phyloP scores from a whole-genome alignment of 2,797 vertebrate species.

The Aselliscus stoliczkanus region DNA sequence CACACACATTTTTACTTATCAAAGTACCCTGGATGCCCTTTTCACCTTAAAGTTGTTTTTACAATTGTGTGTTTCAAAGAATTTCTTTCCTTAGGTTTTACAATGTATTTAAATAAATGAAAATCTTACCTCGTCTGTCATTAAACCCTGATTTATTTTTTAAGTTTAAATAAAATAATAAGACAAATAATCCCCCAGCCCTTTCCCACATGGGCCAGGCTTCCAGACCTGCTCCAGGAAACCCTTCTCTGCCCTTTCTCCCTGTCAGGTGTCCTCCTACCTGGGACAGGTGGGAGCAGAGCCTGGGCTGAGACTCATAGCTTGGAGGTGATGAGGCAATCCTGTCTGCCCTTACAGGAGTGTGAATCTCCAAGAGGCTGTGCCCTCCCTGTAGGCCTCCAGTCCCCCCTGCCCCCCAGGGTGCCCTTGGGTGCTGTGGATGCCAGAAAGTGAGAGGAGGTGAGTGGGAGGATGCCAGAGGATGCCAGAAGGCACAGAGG shows the following conservation, averaged over 20 bases:
- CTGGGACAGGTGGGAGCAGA: background rate
- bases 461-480: too few species aligned
- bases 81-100: background rate
- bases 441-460: background rate
- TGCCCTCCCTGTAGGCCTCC: background rate
- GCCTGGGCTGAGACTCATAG: background rate
- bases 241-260: background rate
- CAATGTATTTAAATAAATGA: background rate
- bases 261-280: background rate
- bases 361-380: background rate
- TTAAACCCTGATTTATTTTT: background rate
- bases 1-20: rapidly evolving
- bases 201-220: background rate
- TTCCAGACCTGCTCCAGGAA: background rate
- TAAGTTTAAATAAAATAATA: background rate
- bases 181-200: background rate
- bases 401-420: too few species aligned
- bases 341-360: too few species aligned
- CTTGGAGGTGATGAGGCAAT: background rate
- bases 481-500: background rate
- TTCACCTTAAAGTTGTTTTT: background rate
- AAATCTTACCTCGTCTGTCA: background rate
- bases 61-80: background rate
- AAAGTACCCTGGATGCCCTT: background rate
- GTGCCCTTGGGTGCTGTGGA: too few species aligned